Conservation (phyloP, 2,797 vertebrate species). For the Lerista edwardsae region DNA sequence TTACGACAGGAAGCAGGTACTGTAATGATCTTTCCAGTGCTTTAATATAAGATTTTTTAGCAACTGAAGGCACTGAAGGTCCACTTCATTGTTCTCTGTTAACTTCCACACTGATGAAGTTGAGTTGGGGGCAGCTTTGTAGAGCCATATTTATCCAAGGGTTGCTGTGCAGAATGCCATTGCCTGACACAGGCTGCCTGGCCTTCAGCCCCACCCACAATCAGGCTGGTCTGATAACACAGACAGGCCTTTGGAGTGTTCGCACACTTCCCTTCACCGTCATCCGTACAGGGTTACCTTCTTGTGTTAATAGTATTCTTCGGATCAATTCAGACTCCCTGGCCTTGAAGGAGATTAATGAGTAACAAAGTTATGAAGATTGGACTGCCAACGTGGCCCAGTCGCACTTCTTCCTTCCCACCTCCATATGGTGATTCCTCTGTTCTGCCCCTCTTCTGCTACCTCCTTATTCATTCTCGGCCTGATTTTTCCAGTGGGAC, state of each 20-base stretch:
- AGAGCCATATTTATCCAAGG: neutral
- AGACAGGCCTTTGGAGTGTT: neutral
- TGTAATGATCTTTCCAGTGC: no score
- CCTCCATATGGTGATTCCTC: no score
- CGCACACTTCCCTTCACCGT: neutral
- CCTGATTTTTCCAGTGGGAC: no score
- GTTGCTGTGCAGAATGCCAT: neutral
- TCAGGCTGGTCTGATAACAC: neutral
- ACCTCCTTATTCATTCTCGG: neutral
- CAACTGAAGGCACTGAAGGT: no score
- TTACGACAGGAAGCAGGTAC: no score
- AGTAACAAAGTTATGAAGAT: fast-evolving
- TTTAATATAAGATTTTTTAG: no score
- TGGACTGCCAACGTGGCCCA: fast-evolving
- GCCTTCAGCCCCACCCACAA: no score
- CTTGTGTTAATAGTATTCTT: neutral
- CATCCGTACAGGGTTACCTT: neutral
- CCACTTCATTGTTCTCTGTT: no score
- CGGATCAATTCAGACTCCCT: neutral
- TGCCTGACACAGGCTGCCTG: neutral
- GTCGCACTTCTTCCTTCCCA: neutral
- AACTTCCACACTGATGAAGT: no score
- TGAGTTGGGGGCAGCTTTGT: neutral
- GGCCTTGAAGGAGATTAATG: slow-evolving; percentile 31
- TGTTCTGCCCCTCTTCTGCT: neutral